These are phyloP conservation scores for Drosophila bocki DNA, from an alignment of 1,140 invertebrate species.

Conservation along the genomic window DNA sequence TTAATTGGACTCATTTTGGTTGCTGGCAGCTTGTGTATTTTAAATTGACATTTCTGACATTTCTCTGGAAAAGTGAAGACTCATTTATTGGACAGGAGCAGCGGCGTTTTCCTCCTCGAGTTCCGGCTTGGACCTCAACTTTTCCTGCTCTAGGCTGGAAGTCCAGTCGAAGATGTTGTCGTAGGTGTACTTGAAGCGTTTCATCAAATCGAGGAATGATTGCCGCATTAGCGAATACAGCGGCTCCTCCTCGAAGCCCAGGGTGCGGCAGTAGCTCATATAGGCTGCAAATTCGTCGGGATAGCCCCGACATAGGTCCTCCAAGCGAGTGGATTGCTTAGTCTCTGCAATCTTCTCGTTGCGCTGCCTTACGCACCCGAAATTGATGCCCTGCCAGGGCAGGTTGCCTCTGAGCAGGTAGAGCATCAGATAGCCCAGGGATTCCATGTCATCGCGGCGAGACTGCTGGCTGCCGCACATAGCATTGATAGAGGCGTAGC, in stretches of 20 bases:
- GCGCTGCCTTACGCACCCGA: conserved; percentile 93
- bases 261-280: conserved; percentile 96
- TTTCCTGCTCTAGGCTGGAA: conserved; percentile 87
- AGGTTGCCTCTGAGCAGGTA: conserved; percentile 96
- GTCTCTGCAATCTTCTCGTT: conserved; percentile 98
- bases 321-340: conserved; percentile 96
- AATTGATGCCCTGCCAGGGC: conserved; percentile 96
- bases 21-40: conserved; percentile 73
- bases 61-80: conserved; percentile 28
- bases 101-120: conserved; percentile 87
- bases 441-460: conserved; percentile 97
- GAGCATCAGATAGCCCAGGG: conserved; percentile 97
- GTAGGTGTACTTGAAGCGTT: conserved; percentile 98
- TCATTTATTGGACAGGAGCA: conserved; percentile 5
- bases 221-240: conserved; percentile 98
- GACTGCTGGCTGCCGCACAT: conserved; percentile 95
- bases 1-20: conserved; percentile 82
- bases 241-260: conserved; percentile 96
- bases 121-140: neutral
- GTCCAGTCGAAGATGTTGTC: conserved; percentile 99
- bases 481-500: conserved; percentile 98
- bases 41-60: conserved; percentile 72
- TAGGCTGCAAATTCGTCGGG: conserved; percentile 98
- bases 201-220: conserved; percentile 95
- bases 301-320: conserved; percentile 96